Conservation (phyloP, 1,140 invertebrate species). For the Geopemphigus sp. region DNA sequence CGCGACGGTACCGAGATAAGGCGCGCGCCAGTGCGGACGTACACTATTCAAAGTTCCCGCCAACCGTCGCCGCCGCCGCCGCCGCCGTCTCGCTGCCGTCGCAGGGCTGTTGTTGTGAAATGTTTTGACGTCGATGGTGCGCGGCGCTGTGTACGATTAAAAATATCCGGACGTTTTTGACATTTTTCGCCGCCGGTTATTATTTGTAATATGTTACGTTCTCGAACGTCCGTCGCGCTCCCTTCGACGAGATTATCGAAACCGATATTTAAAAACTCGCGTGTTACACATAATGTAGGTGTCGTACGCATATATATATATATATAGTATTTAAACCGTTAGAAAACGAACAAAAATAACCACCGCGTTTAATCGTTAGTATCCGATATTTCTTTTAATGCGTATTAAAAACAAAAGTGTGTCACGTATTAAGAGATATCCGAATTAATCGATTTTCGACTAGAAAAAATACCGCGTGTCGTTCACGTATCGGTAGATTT, state of each 20-base stretch:
- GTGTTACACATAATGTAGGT: too few species aligned
- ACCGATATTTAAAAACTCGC: too few species aligned
- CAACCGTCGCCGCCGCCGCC: conserved; percentile 9
- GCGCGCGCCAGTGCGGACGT: background rate
- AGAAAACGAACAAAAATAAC: too few species aligned
- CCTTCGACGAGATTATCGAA: too few species aligned
- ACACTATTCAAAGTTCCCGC: conserved; percentile 30
- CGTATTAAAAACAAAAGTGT: conserved; percentile 40
- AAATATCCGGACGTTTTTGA: too few species aligned
- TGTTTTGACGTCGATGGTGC: background rate
- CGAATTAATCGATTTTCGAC: conserved; percentile 11
- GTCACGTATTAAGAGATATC: conserved; percentile 48
- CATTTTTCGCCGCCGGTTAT: too few species aligned
- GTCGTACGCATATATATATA: too few species aligned
- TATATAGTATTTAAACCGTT: too few species aligned
- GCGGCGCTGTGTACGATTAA: background rate
- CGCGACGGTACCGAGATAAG: background rate
- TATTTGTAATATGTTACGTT: too few species aligned
- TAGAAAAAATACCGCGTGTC: background rate
- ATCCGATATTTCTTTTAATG: conserved; percentile 39
- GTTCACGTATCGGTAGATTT: background rate
- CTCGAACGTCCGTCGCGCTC: too few species aligned
- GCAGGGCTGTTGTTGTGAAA: background rate
- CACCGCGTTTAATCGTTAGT: too few species aligned
- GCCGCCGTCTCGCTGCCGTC: background rate